Evolutionary conservation across 2,797 vertebrate species (phyloP).

Genomic region (Rhinatrema bivittatum): DNA sequence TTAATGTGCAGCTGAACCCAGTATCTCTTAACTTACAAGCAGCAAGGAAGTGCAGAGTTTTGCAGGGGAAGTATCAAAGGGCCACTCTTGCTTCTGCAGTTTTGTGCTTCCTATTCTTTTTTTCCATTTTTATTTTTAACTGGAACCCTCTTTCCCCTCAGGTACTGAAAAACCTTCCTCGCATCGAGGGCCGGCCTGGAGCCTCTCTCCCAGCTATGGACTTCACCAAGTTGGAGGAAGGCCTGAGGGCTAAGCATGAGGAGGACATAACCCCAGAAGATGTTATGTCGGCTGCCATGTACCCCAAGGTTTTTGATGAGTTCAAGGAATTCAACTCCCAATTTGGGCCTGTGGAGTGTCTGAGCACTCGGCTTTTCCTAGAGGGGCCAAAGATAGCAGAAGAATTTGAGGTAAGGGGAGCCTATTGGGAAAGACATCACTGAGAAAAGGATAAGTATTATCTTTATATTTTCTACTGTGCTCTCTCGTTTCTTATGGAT

Average conservation of each 20-base stretch:
- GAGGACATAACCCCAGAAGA: constrained; percentile 82
- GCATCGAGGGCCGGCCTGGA: constrained; percentile 81
- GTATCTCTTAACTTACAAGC: too few species aligned
- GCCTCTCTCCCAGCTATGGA: constrained; percentile 74
- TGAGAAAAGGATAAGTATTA: too few species aligned
- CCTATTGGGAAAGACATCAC: too few species aligned
- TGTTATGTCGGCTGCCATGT: constrained; percentile 86
- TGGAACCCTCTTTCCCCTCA: constrained; percentile 35
- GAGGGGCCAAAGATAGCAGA: constrained; percentile 88
- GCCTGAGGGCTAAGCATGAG: constrained; percentile 53
- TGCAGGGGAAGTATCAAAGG: too few species aligned
- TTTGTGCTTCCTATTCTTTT: not conserved
- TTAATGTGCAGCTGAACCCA: too few species aligned
- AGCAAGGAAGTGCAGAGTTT: too few species aligned
- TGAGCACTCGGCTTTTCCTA: constrained; percentile 83
- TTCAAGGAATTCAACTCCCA: constrained; percentile 74
- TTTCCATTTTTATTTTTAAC: not conserved
- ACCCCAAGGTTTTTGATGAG: constrained; percentile 83
- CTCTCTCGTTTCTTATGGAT: too few species aligned
- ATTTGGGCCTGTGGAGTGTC: constrained; percentile 85
- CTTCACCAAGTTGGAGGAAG: constrained; percentile 64
- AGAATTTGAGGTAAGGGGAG: constrained; percentile 76
- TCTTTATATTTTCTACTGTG: too few species aligned
- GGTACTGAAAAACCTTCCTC: constrained; percentile 79
- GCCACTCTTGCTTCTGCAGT: too few species aligned